Evolutionary conservation across 2,797 vertebrate species (phyloP).

Genomic region (Rhodeus uyekii): DNA sequence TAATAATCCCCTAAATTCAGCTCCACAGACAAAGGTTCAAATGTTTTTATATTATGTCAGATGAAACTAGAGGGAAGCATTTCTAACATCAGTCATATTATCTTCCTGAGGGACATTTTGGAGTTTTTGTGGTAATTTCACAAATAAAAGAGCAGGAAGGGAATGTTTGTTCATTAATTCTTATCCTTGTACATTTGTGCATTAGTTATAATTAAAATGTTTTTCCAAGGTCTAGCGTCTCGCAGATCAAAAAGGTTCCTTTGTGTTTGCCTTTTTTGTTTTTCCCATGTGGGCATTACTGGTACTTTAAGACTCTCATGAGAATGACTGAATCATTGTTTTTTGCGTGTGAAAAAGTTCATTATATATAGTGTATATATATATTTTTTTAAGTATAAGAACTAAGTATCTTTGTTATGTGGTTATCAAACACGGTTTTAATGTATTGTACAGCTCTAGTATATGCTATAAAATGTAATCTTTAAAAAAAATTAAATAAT

Average conservation of each 20-base stretch:
- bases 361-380: conserved; percentile 4
- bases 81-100: not conserved
- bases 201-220: not conserved
- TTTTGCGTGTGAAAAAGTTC: not conserved
- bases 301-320: not conserved
- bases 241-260: not conserved
- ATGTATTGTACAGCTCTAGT: conserved; percentile 13
- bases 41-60: not conserved
- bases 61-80: not conserved
- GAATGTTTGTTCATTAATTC: not conserved
- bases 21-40: not conserved
- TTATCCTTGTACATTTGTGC: conserved; percentile 1
- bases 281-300: not conserved
- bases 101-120: not conserved
- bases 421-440: conserved; percentile 40
- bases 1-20: not conserved
- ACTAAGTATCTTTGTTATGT: conserved; percentile 39
- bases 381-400: conserved; percentile 2
- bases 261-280: not conserved
- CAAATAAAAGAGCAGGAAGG: not conserved
- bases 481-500: conserved; percentile 19
- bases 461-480: conserved; percentile 2
- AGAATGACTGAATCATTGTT: not conserved
- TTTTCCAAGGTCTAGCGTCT: conserved; percentile 21
- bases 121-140: not conserved